phyloP scores from a whole-genome alignment of 1,140 invertebrate species.

The Scaptomyza montana region DNA sequence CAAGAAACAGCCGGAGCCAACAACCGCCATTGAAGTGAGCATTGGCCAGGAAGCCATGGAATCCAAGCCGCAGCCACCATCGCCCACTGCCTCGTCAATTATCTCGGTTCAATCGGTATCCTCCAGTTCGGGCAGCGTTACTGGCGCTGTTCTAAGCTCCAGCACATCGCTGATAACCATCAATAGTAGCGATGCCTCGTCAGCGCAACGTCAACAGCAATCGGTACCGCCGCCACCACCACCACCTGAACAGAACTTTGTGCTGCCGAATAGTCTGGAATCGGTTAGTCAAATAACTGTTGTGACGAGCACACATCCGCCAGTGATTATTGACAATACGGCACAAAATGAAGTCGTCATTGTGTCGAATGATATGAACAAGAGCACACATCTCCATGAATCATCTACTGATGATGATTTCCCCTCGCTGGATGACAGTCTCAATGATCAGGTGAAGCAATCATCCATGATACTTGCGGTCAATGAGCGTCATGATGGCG shows the following conservation, averaged over 20 bases:
- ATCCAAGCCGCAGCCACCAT: conserved; percentile 83
- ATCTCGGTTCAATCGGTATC: conserved; percentile 73
- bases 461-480: conserved; percentile 78
- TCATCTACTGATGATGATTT: conserved; percentile 90
- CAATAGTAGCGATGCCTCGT: conserved; percentile 72
- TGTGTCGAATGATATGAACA: conserved; percentile 90
- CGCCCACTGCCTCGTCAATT: conserved; percentile 84
- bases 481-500: conserved; percentile 48
- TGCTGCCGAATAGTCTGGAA: conserved; percentile 88
- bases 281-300: conserved; percentile 91
- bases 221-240: conserved; percentile 25
- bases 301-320: conserved; percentile 91
- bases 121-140: conserved; percentile 53
- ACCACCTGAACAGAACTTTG: conserved; percentile 49
- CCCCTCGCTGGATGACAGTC: conserved; percentile 89
- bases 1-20: conserved; percentile 45
- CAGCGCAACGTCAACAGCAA: conserved; percentile 48
- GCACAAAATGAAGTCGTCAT: conserved; percentile 89
- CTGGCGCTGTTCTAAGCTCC: conserved; percentile 64
- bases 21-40: conserved; percentile 80
- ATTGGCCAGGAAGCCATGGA: conserved; percentile 60
- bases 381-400: conserved; percentile 86
- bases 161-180: conserved; percentile 81
- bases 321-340: conserved; percentile 87
- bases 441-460: conserved; percentile 85